phyloP scores from a whole-genome alignment of 1,140 invertebrate species.

The Pseudomyrmex sp. region DNA sequence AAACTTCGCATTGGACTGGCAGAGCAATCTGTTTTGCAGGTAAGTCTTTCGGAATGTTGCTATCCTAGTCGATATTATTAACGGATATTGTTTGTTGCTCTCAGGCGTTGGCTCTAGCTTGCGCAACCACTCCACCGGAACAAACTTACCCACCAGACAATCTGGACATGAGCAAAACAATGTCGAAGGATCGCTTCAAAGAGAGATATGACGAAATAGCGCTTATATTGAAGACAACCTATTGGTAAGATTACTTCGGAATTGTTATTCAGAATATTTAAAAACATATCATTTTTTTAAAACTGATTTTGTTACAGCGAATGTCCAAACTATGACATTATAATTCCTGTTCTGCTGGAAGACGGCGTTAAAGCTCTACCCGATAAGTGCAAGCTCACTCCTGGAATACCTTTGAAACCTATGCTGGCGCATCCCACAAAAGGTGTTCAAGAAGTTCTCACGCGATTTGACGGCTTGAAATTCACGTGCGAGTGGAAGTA shows the following conservation, averaged over 20 bases:
- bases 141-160: conserved; percentile 89
- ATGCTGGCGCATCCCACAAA: conserved; percentile 99
- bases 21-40: conserved; percentile 97
- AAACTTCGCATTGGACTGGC: conserved; percentile 98
- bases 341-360: conserved; percentile 93
- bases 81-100: conserved; percentile 9
- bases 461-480: conserved; percentile 95
- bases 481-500: conserved; percentile 99
- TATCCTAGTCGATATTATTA: neutral
- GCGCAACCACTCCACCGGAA: conserved; percentile 89
- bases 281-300: too few relatives aligned
- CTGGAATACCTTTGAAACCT: conserved; percentile 98
- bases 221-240: conserved; percentile 95
- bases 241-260: conserved; percentile 88
- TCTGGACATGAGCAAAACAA: conserved; percentile 87
- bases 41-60: conserved; percentile 61
- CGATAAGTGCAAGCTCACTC: conserved; percentile 94
- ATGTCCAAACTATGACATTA: conserved; percentile 97
- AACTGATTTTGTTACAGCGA: conserved; percentile 87
- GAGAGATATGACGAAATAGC: conserved; percentile 91
- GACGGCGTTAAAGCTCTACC: conserved; percentile 93
- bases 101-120: conserved; percentile 94
- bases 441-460: conserved; percentile 95
- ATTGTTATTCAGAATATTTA: neutral
- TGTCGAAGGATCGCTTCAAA: conserved; percentile 91